These are phyloP conservation scores for Enteromius mattozi DNA, from an alignment of 2,797 vertebrate species.

Conservation along the genomic window DNA sequence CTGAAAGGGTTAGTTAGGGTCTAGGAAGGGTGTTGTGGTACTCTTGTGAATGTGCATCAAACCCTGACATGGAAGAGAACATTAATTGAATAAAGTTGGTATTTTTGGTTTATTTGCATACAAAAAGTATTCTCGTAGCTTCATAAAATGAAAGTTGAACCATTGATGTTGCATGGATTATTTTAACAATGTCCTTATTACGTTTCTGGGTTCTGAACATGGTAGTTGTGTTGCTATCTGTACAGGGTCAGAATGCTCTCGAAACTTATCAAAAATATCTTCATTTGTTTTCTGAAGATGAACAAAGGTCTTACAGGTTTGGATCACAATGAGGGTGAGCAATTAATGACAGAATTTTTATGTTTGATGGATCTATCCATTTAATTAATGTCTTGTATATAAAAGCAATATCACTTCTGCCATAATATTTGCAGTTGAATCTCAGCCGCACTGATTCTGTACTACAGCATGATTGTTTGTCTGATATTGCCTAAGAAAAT, in stretches of 20 bases:
- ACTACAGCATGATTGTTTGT: conserved; percentile 3
- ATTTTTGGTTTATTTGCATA: too few species aligned
- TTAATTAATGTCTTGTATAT: neutral
- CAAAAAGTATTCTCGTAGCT: too few species aligned
- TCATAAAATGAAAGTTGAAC: neutral
- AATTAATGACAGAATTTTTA: neutral
- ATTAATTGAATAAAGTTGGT: too few species aligned
- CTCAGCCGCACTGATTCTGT: neutral
- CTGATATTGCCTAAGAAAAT: neutral
- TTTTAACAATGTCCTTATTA: neutral
- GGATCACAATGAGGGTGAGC: neutral
- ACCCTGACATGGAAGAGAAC: neutral
- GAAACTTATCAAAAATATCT: neutral
- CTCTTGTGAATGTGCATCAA: neutral
- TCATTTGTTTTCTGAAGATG: neutral
- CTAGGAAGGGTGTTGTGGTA: neutral
- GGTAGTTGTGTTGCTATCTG: neutral
- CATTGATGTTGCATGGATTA: neutral
- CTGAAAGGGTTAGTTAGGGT: neutral
- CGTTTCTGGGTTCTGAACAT: neutral
- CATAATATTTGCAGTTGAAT: neutral
- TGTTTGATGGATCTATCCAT: neutral
- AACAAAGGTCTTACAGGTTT: neutral
- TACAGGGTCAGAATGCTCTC: neutral
- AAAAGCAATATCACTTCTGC: neutral